Evolutionary conservation across 2,888 invertebrate species (phyloP), one percentile per base, ranked within the genome.

Genomic region (Hirtodrosophila cameraria): DNA sequence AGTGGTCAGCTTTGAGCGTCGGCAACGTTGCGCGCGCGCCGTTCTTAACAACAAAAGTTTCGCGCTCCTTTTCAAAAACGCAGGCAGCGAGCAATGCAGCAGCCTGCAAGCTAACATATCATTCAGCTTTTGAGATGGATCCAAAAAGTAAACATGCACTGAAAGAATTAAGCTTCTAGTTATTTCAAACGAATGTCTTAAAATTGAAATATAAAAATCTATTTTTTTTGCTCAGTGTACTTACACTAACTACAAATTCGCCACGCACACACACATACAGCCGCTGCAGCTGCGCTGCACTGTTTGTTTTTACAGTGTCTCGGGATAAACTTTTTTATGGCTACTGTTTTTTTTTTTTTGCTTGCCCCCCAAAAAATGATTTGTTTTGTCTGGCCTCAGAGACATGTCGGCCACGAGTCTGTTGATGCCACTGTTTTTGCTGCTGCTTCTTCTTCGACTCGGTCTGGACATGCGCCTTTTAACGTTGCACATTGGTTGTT

Each of bases 71-170:
- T 69, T 55, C 11, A 43, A 59, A 45, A 62, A 2, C 2, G 2
- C 23, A 23, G 7, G 60, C 35, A 54, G 46, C 71, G 42, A 57
- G 75, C 76, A 41, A 86, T 86, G 81, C 86, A 68, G 74, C 50
- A 71, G 74, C 50, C 71, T 63, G 84, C 81, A 64, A n/a, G 75
- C 42, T 38, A 42, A 46, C 23, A 23, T 23, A 65, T 53, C 63
- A 48, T 42, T 45, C 59, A 46, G 66, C 75, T 45, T 61, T 39
- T 84, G 87, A 86, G 76, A 90, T 90, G 90, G 90, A 90, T 90
- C 88, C 88, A 75, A 90, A 90, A 89, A 90, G 90, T 90, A 89
- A 90, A 60, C 75, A 65, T 43, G 49, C n/a, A n/a, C n/a, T n/a
- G n/a, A n/a, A n/a, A n/a, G n/a, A n/a, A n/a, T n/a, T n/a, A n/a